Percentiles rank a stretch among this genome's conserved stretches.
phyloP scores from a whole-genome alignment of 30 jellyfish, hydroid and myxozoan genomes.

The Rhopilema esculentum region DNA sequence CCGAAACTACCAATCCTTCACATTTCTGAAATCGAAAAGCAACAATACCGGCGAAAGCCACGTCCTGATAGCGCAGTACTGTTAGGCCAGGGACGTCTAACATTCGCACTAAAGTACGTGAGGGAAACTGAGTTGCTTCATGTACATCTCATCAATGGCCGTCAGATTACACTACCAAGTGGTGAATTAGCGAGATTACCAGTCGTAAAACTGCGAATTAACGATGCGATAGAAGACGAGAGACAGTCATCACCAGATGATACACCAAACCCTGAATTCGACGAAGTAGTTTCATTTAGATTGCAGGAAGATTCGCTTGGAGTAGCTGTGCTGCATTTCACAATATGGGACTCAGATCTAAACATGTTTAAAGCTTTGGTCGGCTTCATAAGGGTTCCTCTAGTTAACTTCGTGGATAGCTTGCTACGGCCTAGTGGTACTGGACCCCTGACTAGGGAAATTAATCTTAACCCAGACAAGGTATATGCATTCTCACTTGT shows the following conservation, averaged over 20 bases:
- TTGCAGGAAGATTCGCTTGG: slow-evolving; percentile 40
- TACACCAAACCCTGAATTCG: slow-evolving; percentile 94
- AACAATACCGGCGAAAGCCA: slow-evolving; percentile 45
- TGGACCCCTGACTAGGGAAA: slow-evolving; percentile 76
- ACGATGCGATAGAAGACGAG: slow-evolving; percentile 73
- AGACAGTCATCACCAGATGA: slow-evolving; percentile 91
- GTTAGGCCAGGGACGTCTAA: slow-evolving; percentile 78
- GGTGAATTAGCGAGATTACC: slow-evolving; percentile 85
- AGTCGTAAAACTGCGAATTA: slow-evolving; percentile 62
- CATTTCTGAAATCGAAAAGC: slow-evolving; percentile 20
- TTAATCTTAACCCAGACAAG: slow-evolving; percentile 17
- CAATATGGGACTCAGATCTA: slow-evolving; percentile 78
- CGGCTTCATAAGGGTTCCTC: slow-evolving; percentile 64
- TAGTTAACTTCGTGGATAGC: slow-evolving; percentile 60
- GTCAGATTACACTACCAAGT: slow-evolving; percentile 71
- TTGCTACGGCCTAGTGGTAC: slow-evolving; percentile 70
- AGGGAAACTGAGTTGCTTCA: slow-evolving; percentile 57
- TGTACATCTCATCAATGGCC: slow-evolving; percentile 83
- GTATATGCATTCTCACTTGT: neutral
- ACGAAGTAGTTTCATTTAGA: slow-evolving; percentile 79
- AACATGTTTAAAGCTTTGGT: slow-evolving; percentile 55
- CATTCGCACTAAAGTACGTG: slow-evolving; percentile 66
- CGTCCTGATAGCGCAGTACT: slow-evolving; percentile 81
- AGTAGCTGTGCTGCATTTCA: slow-evolving; percentile 56
- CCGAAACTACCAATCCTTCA: slow-evolving; percentile 49